A percentile compares a stretch with the other conserved stretches of the same genome.
phyloP scores from a whole-genome alignment of 2,888 invertebrate species.

The Cerceris rybyensis region DNA sequence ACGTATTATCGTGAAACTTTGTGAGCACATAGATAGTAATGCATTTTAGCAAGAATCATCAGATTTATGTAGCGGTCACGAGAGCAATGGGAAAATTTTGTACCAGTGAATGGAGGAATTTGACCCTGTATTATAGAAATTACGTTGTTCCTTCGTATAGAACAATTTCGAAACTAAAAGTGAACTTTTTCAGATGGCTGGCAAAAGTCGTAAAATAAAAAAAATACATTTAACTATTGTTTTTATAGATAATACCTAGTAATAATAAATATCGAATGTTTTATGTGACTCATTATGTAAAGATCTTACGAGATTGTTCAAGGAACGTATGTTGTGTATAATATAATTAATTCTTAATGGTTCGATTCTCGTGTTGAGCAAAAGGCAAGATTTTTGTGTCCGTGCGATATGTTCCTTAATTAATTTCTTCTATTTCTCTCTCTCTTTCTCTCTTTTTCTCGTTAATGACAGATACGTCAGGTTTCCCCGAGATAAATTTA shows the following conservation, averaged over 20 bases:
- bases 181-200: slow-evolving; percentile 8
- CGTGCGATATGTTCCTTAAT: slow-evolving; percentile 1
- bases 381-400: slow-evolving; percentile 26
- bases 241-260: slow-evolving; percentile 24
- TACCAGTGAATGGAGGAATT: slow-evolving; percentile 51
- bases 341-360: slow-evolving; percentile 17
- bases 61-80: slow-evolving; percentile 31
- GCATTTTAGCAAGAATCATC: slow-evolving; percentile 51
- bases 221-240: slow-evolving; percentile 20
- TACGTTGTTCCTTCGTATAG: slow-evolving; percentile 33
- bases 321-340: slow-evolving; percentile 29
- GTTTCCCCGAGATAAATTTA: slow-evolving; percentile 24
- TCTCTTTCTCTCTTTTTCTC: slow-evolving; percentile 11
- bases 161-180: slow-evolving; percentile 19
- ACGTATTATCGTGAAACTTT: slow-evolving; percentile 35
- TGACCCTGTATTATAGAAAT: slow-evolving; percentile 41
- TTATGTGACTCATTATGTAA: slow-evolving; percentile 19
- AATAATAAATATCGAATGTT: slow-evolving; percentile 18
- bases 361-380: slow-evolving; percentile 25
- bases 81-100: slow-evolving; percentile 53
- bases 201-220: slow-evolving; percentile 20
- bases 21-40: slow-evolving; percentile 62
- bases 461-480: slow-evolving; percentile 14
- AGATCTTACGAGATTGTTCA: slow-evolving; percentile 16
- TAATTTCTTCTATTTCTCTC: too few species aligned